These are phyloP conservation scores for Menura novaehollandiae DNA, from an alignment of 2,113 vertebrate species.

Conservation along the genomic window DNA sequence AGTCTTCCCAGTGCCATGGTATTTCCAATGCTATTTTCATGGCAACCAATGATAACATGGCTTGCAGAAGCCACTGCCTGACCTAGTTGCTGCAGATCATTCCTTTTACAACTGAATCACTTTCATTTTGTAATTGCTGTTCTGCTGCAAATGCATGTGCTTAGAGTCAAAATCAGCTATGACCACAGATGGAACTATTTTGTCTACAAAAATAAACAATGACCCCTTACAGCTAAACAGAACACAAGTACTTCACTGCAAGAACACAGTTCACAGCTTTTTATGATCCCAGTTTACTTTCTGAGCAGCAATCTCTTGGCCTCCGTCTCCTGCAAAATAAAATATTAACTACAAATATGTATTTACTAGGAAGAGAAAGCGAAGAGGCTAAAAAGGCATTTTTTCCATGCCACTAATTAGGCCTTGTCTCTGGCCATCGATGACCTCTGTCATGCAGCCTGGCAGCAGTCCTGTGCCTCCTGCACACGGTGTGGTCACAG, in stretches of 20 bases:
- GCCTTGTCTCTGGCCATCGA: background rate
- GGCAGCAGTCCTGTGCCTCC: background rate
- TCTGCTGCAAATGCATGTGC: background rate
- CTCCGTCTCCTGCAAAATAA: background rate
- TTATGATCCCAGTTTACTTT: background rate
- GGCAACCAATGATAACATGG: background rate
- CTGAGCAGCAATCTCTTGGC: background rate
- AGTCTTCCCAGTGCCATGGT: background rate
- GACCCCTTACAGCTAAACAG: background rate
- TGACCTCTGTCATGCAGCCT: background rate
- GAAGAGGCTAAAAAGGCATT: background rate
- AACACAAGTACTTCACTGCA: background rate
- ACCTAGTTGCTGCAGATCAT: background rate
- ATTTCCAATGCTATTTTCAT: background rate
- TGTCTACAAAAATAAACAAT: background rate
- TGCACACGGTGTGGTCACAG: accelerated
- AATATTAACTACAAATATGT: background rate
- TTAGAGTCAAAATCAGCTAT: background rate
- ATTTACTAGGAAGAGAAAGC: background rate
- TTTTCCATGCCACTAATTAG: background rate
- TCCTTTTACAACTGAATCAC: background rate
- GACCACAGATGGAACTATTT: background rate
- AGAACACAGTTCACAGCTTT: background rate
- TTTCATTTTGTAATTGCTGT: background rate
- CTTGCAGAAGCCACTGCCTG: background rate